These are phyloP conservation scores for Heliangelus exortis DNA, from an alignment of 2,797 vertebrate species.

Conservation along the genomic window DNA sequence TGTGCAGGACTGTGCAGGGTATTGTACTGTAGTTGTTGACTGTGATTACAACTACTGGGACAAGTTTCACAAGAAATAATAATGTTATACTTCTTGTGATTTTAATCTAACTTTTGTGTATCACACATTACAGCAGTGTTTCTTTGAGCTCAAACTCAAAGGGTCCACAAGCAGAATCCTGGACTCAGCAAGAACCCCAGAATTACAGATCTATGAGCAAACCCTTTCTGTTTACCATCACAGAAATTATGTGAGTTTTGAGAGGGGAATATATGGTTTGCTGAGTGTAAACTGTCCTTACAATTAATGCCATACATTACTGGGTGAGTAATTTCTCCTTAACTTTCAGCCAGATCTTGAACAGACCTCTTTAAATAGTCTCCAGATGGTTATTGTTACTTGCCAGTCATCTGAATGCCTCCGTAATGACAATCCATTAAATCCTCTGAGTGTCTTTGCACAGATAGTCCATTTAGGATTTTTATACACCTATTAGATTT, in stretches of 20 bases:
- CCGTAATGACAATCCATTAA: conserved; percentile 4
- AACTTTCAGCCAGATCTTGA: background rate
- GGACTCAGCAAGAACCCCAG: background rate
- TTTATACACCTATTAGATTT: background rate
- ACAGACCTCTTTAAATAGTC: conserved; percentile 1
- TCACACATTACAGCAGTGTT: background rate
- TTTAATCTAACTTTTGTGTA: background rate
- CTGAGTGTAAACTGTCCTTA: background rate
- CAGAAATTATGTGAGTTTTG: background rate
- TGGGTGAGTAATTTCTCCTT: background rate
- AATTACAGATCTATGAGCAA: background rate
- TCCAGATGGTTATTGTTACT: conserved; percentile 20
- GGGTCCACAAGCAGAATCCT: background rate
- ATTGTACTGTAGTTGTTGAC: background rate
- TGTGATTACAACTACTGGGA: background rate
- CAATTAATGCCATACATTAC: background rate
- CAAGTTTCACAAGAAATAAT: background rate
- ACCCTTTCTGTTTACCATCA: background rate
- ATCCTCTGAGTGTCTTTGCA: background rate
- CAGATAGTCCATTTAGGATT: background rate
- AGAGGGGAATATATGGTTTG: background rate
- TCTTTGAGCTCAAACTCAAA: background rate
- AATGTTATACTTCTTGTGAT: background rate
- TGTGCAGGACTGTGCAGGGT: background rate
- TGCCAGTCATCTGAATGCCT: background rate